Evolutionary conservation across 2,113 vertebrate genomes (phyloP).

Genomic region (Herpetotheres cachinnans): DNA sequence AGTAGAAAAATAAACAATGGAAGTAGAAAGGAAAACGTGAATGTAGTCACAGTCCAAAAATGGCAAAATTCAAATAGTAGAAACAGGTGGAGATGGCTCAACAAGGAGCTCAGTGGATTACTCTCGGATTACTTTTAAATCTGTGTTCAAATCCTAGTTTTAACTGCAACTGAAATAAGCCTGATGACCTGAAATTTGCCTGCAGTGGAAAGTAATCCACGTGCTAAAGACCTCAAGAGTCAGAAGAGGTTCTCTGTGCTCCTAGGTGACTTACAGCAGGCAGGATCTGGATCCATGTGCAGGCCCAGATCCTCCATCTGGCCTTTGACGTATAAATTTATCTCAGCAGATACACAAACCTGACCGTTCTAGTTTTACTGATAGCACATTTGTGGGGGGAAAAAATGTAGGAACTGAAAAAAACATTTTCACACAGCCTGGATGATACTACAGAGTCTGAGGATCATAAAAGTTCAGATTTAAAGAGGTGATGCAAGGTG

Average conservation of each 20-base stretch:
- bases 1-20: neutral
- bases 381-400: neutral
- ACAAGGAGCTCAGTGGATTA: conserved; percentile 34
- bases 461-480: neutral
- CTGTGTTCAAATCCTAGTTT: conserved; percentile 26
- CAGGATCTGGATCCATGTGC: neutral
- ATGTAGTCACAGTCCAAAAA: neutral
- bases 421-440: neutral
- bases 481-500: neutral
- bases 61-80: conserved; percentile 20
- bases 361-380: neutral
- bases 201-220: neutral
- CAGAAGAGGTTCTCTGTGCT: neutral
- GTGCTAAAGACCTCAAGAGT: neutral
- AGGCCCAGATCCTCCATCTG: neutral
- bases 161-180: conserved; percentile 11
- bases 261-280: neutral
- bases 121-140: conserved; percentile 22
- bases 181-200: neutral
- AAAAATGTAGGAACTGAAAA: neutral
- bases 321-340: neutral
- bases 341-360: neutral
- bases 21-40: conserved; percentile 5
- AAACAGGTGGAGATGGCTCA: conserved; percentile 23
- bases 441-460: neutral